Evolutionary conservation across 2,888 invertebrate genomes (phyloP).

Genomic region (Aromia moschata): DNA sequence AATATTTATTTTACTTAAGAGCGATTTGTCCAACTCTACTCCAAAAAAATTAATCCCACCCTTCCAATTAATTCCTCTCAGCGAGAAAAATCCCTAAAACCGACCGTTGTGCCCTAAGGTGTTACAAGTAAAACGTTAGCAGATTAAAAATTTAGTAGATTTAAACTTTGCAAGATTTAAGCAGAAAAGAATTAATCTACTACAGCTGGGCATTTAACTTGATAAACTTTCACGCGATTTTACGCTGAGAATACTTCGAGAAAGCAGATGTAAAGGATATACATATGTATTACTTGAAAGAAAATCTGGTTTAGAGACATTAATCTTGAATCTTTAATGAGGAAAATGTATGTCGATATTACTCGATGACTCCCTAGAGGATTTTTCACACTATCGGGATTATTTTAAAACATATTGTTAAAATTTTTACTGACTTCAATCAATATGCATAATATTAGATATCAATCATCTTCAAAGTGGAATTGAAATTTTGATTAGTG

Average conservation of each 20-base stretch:
- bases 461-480: too few relatives aligned
- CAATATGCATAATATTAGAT: too few relatives aligned
- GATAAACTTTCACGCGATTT: neutral
- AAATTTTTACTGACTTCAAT: too few relatives aligned
- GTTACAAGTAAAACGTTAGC: neutral
- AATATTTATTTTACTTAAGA: neutral
- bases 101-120: neutral
- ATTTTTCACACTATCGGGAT: too few relatives aligned
- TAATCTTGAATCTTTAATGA: too few relatives aligned
- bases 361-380: too few relatives aligned
- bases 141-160: slow-evolving; percentile 1
- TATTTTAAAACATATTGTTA: too few relatives aligned
- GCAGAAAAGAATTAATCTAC: neutral
- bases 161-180: neutral
- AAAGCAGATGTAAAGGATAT: neutral
- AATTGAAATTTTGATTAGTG: too few relatives aligned
- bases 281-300: too few relatives aligned
- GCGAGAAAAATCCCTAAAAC: neutral
- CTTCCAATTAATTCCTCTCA: slow-evolving; percentile 1
- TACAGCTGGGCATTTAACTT: neutral
- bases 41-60: neutral
- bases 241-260: neutral
- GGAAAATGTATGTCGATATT: too few relatives aligned
- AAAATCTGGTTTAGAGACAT: too few relatives aligned
- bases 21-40: neutral